phyloP scores from a whole-genome alignment of 53 echinoderm and acorn worm genomes.

The Luidia sarsii region DNA sequence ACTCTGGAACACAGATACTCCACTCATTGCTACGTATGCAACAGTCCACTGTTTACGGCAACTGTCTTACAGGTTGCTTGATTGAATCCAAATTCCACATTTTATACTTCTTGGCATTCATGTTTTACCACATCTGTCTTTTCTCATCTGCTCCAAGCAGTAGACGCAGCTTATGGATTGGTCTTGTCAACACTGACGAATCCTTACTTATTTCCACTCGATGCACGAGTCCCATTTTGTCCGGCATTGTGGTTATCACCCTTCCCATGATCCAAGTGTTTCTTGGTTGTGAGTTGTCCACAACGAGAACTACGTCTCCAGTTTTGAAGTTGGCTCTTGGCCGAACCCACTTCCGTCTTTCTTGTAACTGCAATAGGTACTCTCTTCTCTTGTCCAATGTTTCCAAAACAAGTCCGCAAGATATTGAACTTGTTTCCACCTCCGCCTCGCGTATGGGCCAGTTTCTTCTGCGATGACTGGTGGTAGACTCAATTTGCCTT shows the following conservation, averaged over 20 bases:
- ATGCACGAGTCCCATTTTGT: conserved; percentile 48
- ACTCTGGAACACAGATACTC: neutral
- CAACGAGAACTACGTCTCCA: conserved; percentile 61
- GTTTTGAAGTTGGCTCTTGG: conserved; percentile 41
- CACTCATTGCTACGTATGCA: neutral
- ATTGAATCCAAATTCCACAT: too few relatives aligned
- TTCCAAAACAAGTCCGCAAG: conserved; percentile 60
- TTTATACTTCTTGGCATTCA: neutral
- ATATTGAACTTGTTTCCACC: conserved; percentile 57
- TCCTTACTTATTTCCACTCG: conserved; percentile 45
- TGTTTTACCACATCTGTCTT: neutral
- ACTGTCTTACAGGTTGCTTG: neutral
- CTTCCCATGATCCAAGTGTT: conserved; percentile 58
- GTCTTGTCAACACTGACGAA: neutral
- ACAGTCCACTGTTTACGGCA: conserved; percentile 2
- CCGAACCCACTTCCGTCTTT: conserved; percentile 62
- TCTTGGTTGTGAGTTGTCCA: conserved; percentile 43
- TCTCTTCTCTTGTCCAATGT: conserved; percentile 44
- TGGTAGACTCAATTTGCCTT: conserved; percentile 6
- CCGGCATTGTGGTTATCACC: conserved; percentile 48
- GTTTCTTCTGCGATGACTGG: conserved; percentile 26
- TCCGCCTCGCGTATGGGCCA: conserved; percentile 41
- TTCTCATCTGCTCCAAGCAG: conserved; percentile 8
- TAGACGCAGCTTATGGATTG: conserved; percentile 5
- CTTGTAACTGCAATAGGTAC: conserved; percentile 57